These are phyloP conservation scores for Pseudorhombus dupliciocellatus DNA, from an alignment of 2,113 vertebrate genomes.

Conservation along the genomic window DNA sequence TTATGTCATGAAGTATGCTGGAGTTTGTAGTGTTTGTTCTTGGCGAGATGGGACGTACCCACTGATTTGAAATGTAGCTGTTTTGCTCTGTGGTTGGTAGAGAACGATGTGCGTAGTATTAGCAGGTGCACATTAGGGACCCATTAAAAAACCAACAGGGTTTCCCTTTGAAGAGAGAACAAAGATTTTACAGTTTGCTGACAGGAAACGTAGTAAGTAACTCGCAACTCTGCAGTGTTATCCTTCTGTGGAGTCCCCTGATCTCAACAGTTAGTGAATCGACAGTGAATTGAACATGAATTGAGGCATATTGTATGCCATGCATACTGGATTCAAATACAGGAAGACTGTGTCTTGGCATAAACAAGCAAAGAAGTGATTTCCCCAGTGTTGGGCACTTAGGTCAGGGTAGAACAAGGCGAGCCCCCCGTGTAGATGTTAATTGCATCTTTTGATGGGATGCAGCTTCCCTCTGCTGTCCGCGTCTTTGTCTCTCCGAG, in stretches of 20 bases:
- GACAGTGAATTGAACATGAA: slow-evolving; percentile 27
- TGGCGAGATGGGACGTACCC: slow-evolving; percentile 3
- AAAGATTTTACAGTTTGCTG: slow-evolving; percentile 2
- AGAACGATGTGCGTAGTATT: slow-evolving; percentile 1
- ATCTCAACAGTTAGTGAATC: slow-evolving; percentile 3
- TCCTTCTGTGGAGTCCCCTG: slow-evolving; percentile 1
- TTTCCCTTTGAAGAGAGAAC: slow-evolving; percentile 17
- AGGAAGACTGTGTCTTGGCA: slow-evolving; percentile 22
- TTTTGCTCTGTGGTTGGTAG: slow-evolving; percentile 23
- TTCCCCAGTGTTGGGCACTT: slow-evolving; percentile 35
- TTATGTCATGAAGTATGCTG: neutral
- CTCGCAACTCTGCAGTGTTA: slow-evolving; percentile 1
- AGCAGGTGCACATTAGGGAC: slow-evolving; percentile 21
- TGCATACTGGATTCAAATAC: slow-evolving; percentile 36
- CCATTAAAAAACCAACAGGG: slow-evolving; percentile 27
- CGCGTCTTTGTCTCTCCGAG: slow-evolving; percentile 45
- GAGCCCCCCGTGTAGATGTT: slow-evolving; percentile 53
- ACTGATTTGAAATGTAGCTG: slow-evolving; percentile 37
- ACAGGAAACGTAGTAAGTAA: slow-evolving; percentile 9
- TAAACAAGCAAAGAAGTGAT: slow-evolving; percentile 38
- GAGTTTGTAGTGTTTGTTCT: slow-evolving; percentile 18
- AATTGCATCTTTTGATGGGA: slow-evolving; percentile 71
- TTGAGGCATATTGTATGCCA: slow-evolving; percentile 2
- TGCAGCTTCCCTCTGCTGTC: slow-evolving; percentile 40
- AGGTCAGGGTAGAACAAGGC: slow-evolving; percentile 52